Evolutionary conservation across 2,888 invertebrate species (phyloP), one percentile per base, ranked within the genome.

Genomic region (Brachypalpus laphriformis): DNA sequence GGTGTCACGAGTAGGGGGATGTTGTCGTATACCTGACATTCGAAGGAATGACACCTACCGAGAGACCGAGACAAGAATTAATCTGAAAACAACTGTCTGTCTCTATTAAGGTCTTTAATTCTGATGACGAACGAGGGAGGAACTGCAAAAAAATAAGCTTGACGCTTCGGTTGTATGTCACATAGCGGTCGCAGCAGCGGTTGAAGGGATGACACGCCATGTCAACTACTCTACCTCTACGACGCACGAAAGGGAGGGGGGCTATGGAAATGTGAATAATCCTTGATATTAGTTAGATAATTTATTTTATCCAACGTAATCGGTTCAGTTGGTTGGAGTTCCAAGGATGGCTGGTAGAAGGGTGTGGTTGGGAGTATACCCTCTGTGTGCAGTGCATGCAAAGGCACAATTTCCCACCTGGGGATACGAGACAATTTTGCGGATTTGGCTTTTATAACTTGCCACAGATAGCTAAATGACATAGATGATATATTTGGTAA

Each of bases 91-190:
- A 74, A 40, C 40, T 72, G 61, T 74, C 78, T 49, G 37, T 56
- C 72, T 78, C 59, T 54, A 82, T 82, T 77, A 82, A 45, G n/a
- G 45, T 66, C 54, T 83, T 83, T 56, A 54, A 49, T 40, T 72
- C 14, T 18, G 40, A 61, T 78, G 61, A 49, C 54, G 28, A 59
- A 65, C 34, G 76, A 54, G 49, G 25, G 40, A 47, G 47, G 66
- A 65, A 66, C n/a, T 47, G 68, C 11, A 9, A 8, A 40, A 31
- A 25, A 56, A 9, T 22, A 25, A 47, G 42, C 34, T 37, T 59
- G 14, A 49, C 45, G 14, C 56, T 8, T 14, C 16, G 49, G 37
- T 72, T 56, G 61, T 61, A 75, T 68, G 75, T 61, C 47, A 45
- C 40, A 34, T 57, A 14, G 51, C 22, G 49, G 57, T 42, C 61